These are phyloP conservation scores for Entomyzon cyanotis DNA, from an alignment of 2,113 vertebrate species.

Conservation along the genomic window DNA sequence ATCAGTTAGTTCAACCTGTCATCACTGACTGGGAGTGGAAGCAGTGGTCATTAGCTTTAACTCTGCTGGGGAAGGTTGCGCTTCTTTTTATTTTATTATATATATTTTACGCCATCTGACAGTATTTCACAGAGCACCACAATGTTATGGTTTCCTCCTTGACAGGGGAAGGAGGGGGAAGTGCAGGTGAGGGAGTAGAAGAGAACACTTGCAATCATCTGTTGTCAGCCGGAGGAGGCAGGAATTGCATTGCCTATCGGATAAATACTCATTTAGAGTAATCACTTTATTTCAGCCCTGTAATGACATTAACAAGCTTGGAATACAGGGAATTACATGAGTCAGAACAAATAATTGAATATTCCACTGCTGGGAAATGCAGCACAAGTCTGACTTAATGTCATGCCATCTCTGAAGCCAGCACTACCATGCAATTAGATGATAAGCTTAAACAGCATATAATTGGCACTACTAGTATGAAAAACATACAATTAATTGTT, in stretches of 20 bases:
- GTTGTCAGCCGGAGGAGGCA: slow-evolving; percentile 68
- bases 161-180: slow-evolving; percentile 67
- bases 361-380: slow-evolving; percentile 75
- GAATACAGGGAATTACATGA: slow-evolving; percentile 88
- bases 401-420: slow-evolving; percentile 78
- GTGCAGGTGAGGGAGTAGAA: background rate
- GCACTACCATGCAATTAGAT: slow-evolving; percentile 87
- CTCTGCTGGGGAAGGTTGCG: slow-evolving; percentile 74
- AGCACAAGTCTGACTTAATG: slow-evolving; percentile 77
- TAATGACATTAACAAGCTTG: slow-evolving; percentile 90
- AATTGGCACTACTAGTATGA: slow-evolving; percentile 73
- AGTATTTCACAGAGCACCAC: slow-evolving; percentile 77
- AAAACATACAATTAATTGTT: slow-evolving; percentile 75
- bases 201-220: slow-evolving; percentile 53
- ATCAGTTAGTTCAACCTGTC: slow-evolving; percentile 95
- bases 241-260: slow-evolving; percentile 71
- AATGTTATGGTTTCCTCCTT: slow-evolving; percentile 67
- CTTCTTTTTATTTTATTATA: slow-evolving; percentile 75
- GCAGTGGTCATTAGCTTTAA: slow-evolving; percentile 92
- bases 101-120: slow-evolving; percentile 80
- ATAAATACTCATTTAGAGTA: slow-evolving; percentile 87
- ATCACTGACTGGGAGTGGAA: slow-evolving; percentile 88
- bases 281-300: slow-evolving; percentile 87
- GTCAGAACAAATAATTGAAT: slow-evolving; percentile 92
- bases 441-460: slow-evolving; percentile 94